A percentile compares a stretch with the other conserved stretches of the same genome.
Evolutionary conservation across 2,113 vertebrate species (phyloP).

Genomic region (Diadophis punctatus): DNA sequence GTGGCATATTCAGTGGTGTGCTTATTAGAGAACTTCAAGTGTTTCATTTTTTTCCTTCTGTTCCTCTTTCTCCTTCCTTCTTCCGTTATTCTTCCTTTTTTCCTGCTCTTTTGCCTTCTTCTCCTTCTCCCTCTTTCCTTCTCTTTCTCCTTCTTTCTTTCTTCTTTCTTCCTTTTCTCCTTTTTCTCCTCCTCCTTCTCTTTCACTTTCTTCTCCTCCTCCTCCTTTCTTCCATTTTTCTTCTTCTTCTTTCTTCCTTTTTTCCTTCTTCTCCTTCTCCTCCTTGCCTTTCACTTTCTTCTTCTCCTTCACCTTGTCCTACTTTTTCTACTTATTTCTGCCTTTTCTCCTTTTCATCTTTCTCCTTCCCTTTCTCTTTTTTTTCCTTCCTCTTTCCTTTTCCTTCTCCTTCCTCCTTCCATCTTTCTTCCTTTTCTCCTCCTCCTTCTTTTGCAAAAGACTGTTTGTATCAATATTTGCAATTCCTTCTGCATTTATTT

Average conservation of each 20-base stretch:
- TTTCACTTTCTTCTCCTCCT: background rate
- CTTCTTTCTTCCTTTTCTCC: background rate
- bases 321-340: background rate
- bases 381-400: background rate
- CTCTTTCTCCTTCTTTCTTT: background rate
- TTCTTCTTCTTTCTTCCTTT: background rate
- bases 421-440: background rate
- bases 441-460: background rate
- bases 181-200: background rate
- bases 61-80: background rate
- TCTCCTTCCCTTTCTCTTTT: too few relatives aligned
- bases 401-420: too few relatives aligned
- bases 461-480: background rate
- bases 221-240: background rate
- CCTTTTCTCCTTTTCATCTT: background rate
- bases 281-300: background rate
- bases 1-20: background rate
- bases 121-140: background rate
- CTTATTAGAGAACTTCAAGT: too few relatives aligned
- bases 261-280: background rate
- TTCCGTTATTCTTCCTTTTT: background rate
- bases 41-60: background rate
- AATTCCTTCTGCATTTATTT: background rate
- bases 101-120: background rate
- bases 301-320: background rate